phyloP scores from a whole-genome alignment of 1,140 invertebrate species.

The Heliothis virescens region DNA sequence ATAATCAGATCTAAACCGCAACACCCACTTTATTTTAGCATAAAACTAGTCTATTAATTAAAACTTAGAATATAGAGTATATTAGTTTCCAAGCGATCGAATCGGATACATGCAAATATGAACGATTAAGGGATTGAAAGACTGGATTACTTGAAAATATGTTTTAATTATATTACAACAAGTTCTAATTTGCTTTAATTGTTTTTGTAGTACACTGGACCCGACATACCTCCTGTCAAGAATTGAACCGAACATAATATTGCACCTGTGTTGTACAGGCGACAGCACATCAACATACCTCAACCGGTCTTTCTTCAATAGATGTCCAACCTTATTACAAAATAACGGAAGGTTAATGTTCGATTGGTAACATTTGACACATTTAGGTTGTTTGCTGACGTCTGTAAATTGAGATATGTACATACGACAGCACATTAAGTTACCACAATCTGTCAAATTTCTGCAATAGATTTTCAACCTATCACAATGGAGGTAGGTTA shows the following conservation, averaged over 20 bases:
- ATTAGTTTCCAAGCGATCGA: not conserved
- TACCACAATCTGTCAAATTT: no score
- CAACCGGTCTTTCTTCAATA: no score
- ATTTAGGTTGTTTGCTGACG: no score
- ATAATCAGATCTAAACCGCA: slow-evolving; percentile 22
- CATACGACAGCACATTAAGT: no score
- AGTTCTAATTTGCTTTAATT: not conserved
- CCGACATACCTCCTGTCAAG: not conserved
- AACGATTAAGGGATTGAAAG: slow-evolving; percentile 3
- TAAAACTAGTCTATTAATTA: slow-evolving; percentile 46
- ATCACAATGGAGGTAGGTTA: no score
- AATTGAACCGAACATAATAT: not conserved
- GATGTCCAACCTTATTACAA: not conserved
- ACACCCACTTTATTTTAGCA: slow-evolving; percentile 39
- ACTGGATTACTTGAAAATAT: slow-evolving; percentile 4
- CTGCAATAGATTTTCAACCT: no score
- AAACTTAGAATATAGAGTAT: slow-evolving; percentile 8
- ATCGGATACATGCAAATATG: slow-evolving; percentile 9
- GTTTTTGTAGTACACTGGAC: not conserved
- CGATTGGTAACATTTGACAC: no score
- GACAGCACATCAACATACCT: not conserved
- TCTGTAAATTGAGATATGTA: no score
- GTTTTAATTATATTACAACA: slow-evolving; percentile 1
- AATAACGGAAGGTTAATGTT: no score
- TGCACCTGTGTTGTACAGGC: not conserved